Evolutionary conservation across 2,797 vertebrate species (phyloP).

Genomic region (Meda fulgida): DNA sequence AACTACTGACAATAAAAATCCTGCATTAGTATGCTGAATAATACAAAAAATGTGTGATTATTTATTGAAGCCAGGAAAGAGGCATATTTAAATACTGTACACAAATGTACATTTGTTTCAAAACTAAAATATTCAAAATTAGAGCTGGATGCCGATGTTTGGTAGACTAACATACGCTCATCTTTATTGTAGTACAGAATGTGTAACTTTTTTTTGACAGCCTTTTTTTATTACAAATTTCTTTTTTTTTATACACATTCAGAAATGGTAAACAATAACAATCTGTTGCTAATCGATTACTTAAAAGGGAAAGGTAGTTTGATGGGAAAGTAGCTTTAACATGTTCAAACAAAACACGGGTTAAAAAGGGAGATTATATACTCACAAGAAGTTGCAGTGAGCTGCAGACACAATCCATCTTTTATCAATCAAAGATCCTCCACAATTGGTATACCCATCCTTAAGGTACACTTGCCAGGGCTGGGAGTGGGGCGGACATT

Average conservation of each 20-base stretch:
- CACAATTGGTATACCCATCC: constrained; percentile 63
- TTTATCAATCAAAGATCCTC: constrained; percentile 66
- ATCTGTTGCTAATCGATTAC: neutral
- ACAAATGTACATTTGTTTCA: neutral
- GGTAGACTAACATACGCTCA: neutral
- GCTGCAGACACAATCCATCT: constrained; percentile 70
- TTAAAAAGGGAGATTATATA: constrained; percentile 7
- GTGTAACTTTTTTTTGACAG: no score
- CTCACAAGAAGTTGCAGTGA: constrained; percentile 69
- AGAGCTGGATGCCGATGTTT: neutral
- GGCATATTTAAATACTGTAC: neutral
- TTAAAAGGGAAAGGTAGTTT: neutral
- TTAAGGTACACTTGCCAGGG: constrained; percentile 68
- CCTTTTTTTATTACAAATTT: no score
- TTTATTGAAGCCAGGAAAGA: neutral
- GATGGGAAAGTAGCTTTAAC: neutral
- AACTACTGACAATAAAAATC: neutral
- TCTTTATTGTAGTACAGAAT: neutral
- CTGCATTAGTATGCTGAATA: neutral
- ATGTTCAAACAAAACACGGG: neutral
- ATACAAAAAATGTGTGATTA: neutral
- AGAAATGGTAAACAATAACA: neutral
- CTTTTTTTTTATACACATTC: no score
- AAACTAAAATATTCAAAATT: neutral
- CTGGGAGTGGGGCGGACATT: constrained; percentile 65